Base-by-base conservation (phyloP, 1,140 invertebrate species). In the Heliconius congener region DNA sequence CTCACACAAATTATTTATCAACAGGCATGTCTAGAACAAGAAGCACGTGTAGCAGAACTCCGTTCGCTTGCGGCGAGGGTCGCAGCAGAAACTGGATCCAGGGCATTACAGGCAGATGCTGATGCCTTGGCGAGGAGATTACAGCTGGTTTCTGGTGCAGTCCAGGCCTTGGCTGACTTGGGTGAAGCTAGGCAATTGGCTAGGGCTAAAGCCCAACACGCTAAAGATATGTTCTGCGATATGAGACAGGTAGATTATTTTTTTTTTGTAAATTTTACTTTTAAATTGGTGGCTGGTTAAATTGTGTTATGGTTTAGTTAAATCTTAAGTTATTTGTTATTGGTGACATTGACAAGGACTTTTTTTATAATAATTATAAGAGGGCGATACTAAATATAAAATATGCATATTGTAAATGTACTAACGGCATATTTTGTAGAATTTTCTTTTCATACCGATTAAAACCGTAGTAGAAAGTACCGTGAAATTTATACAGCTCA, bases 21-120 rank as follows among this genome's bases (percentile, higher is more conserved):
- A 46, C 81, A 97, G 97, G 96, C 96, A 90, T 97, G 96, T 88
- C 96, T 97, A 88, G 96, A 97, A 91, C 95, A 98, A 88, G 96
- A 96, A 79, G 95, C 96, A 46, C 96, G 97, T 85, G 96, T 98
- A 30, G 95, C 96, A 11, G 97, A 97, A 86, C 94, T 98, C 27
- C 96, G 96, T 19, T 95, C 96, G n/a, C 95, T 98, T 80, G 97
- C 97, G 16, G 95, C 96, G 2, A 96, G 97, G 80, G 97, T 98
- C 52, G 97, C 97, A 0, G 96, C 96, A 6, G 96, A 97, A 86
- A 96, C 97, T 30, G 97, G 97, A 27, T 94, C 97, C 73, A 95
- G 96, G 16, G 95, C 97, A 0, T 93, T 98, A 66, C 96, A 97
- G 55, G 96, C 96, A n/a, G 97, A 98, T 86, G 96, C 98, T 9